Evolutionary conservation across 2,113 vertebrate genomes (phyloP).

Genomic region (Lutjanus erythropterus): DNA sequence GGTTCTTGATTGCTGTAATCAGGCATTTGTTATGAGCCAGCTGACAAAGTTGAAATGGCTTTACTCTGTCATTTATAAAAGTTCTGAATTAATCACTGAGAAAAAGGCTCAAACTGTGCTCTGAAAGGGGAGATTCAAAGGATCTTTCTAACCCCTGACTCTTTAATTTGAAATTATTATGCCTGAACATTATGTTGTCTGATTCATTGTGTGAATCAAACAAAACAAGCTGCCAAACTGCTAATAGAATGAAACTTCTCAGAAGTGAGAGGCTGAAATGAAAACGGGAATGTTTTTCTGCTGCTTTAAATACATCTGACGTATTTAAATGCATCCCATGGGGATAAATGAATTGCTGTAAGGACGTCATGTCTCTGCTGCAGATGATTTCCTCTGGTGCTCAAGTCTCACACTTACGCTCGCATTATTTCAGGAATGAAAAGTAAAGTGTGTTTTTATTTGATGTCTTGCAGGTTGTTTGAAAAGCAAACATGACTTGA

Average conservation of each 20-base stretch:
- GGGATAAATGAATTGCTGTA: neutral
- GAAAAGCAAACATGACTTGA: neutral
- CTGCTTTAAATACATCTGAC: slow-evolving; percentile 1
- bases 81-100: neutral
- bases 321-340: neutral
- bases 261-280: neutral
- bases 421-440: neutral
- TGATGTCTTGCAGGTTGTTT: neutral
- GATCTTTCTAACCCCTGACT: neutral
- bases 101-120: neutral
- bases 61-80: neutral
- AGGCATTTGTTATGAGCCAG: slow-evolving; percentile 55
- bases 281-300: neutral
- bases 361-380: neutral
- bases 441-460: neutral
- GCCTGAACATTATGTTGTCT: neutral
- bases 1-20: slow-evolving; percentile 96
- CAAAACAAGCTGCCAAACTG: slow-evolving; percentile 1
- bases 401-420: neutral
- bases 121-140: neutral
- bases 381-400: neutral
- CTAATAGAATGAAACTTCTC: neutral
- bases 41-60: neutral
- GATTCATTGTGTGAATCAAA: neutral
- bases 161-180: neutral